Base-by-base conservation (phyloP, 2,113 vertebrate genomes). In the Ceyx melanurus region DNA sequence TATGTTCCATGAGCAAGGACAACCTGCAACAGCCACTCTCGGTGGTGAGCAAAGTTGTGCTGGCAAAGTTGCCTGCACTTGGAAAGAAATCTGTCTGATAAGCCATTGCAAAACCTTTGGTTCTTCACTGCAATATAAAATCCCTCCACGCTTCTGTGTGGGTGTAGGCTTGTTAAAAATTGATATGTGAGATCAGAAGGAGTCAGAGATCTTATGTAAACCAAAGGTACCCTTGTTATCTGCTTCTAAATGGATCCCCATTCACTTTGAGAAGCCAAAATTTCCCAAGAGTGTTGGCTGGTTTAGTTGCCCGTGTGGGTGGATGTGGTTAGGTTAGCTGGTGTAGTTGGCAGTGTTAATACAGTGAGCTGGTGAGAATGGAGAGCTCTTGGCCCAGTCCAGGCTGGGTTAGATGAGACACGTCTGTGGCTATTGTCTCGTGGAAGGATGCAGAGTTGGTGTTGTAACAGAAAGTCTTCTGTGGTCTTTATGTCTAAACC, bases 1-100 rank as follows among this genome's bases (percentile, higher is more conserved):
- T 14, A 51, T 3, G 25, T 2, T 28, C 15, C 0, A 3, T 6
- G 20, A 28, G 68, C 20, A 0, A 8, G 1, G 71, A 1, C 11
- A 45, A 21, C 5, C 42, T 50, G 33, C 17, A 1, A 15, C 28
- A 84, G 61, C 26, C 15, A 2, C 20, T 26, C 20, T 26, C 0
- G 2, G 45, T 19, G 7, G 26, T 13, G 11, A 28, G 9, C 2
- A 0, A 19, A 31, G 28, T 31, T 11, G 35, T 11, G 33, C 37
- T 61, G 71, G 26, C 14, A 5, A 10, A 31, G 11, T 5, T 26
- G 4, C 2, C 28, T 29, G 25, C 5, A 0, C 58, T 56, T 37
- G 19, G 3, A 16, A 14, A 67, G 23, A 48, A 33, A 43, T 31
- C 46, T 31, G 10, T 21, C 26, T 48, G 48, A 17, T 50, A n/a